Evolutionary conservation across 2,113 vertebrate genomes (phyloP), one percentile per base, ranked within the genome.

Genomic region (Syngnathus typhle): DNA sequence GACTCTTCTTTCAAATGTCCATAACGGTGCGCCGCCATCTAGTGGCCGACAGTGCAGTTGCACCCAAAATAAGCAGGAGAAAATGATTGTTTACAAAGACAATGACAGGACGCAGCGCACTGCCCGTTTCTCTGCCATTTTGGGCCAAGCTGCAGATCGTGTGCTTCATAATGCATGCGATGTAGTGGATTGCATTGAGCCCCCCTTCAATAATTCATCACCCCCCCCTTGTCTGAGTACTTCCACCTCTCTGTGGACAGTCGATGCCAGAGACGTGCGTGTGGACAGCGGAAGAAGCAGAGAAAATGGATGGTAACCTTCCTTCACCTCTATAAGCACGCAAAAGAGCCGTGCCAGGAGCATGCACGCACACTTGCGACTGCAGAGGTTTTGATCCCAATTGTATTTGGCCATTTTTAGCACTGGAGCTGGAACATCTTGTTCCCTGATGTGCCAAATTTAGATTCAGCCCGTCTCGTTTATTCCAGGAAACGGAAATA

Each of bases 121-220:
- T 3, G 27, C 2, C 27, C 27, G 27, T 32, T 32, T 32, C 27
- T 65, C 56, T 75, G 73, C 65, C 51, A 86, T 81, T 76, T 75
- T 69, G 46, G 77, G 77, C 82, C 52, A 46, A 36, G 70, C 70
- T 70, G 69, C 73, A 80, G 75, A 84, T 85, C 74, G 67, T 66
- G 55, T 90, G 67, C 79, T 92, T 81, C 82, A 91, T 91, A 90
- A 92, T 92, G 87, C 85, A 91, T 92, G 90, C 74, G 76, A 78
- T 89, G 86, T 91, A 91, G 91, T 92, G 90, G 89, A 88, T 87
- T 86, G 81, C 83, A 85, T 80, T 70, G 82, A 85, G 81, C 62
- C 70, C 73, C 37, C 65, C 64, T 62, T 92, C 75, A 91, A 91
- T 92, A 90, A 91, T 91, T 91, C 85, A 92, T 85, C 80, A 69